Evolutionary conservation across 2,888 invertebrate species (phyloP).

Genomic region (Stomorhina lunata): DNA sequence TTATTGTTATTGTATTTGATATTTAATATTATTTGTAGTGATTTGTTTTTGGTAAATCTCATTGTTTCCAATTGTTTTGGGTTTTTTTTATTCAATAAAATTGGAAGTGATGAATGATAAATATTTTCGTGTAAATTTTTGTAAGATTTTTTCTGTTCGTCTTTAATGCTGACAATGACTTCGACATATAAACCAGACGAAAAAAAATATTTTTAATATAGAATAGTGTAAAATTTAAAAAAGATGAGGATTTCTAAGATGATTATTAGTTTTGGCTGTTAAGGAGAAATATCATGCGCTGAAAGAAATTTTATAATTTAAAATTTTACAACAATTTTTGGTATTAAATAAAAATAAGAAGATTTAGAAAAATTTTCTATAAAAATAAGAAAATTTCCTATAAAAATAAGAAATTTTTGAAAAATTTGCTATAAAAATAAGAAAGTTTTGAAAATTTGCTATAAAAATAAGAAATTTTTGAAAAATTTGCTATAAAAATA

Average conservation of each 20-base stretch:
- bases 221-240: too few relatives aligned
- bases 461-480: too few relatives aligned
- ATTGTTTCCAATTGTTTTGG: conserved; percentile 44
- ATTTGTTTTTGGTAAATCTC: conserved; percentile 48
- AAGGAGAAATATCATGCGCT: conserved; percentile 16
- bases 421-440: too few relatives aligned
- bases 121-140: conserved; percentile 59
- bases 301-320: neutral
- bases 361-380: too few relatives aligned
- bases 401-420: too few relatives aligned
- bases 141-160: neutral
- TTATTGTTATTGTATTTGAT: conserved; percentile 16
- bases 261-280: conserved; percentile 32
- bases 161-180: conserved; percentile 59
- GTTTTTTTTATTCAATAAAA: conserved; percentile 4
- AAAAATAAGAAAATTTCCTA: too few relatives aligned
- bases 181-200: conserved; percentile 30
- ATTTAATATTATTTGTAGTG: conserved; percentile 57
- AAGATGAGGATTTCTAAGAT: conserved; percentile 48
- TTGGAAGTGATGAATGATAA: conserved; percentile 56
- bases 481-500: too few relatives aligned
- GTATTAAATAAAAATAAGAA: too few relatives aligned
- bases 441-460: too few relatives aligned
- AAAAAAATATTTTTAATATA: neutral
- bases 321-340: neutral